Evolutionary conservation across 2,888 invertebrate species (phyloP), one percentile per base, ranked within the genome.

Genomic region (Augiades crinisus): DNA sequence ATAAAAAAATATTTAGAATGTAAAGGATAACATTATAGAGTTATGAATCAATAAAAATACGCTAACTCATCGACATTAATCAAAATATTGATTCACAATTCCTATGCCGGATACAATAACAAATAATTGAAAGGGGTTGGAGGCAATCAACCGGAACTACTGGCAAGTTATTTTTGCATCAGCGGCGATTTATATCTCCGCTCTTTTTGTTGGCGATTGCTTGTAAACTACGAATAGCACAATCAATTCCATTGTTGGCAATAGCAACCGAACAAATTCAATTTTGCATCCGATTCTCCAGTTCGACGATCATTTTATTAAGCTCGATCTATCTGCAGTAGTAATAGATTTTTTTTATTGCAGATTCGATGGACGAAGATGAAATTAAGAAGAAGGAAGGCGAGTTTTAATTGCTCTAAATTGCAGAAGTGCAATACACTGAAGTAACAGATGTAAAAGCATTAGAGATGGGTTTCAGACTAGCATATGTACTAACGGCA

Each of bases 191-290:
- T 78, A 78, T 80, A 62, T 71, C 56, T 57, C 70, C 56, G 57
- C 61, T 68, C 69, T 75, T 83, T 79, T 82, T 78, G 68, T 72
- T 64, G 63, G 62, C 61, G 54, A 55, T 63, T 65, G 65, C 69
- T 72, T 72, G 73, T 75, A 74, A 75, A 70, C 75, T 76, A 73
- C 75, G 74, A 76, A 76, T 67, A 70, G 70, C 60, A 59, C 60
- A 77, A 79, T 79, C 70, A 71, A 75, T 77, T 73, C 54, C 65
- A 64, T 53, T 54, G 53, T 62, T 63, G 58, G 58, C 61, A 61
- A 58, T 65, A 58, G 62, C 61, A 61, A 59, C 51, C 59, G 55
- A 67, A 65, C 64, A 55, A 67, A 71, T 62, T 60, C 59, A 57
- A 63, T 55, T 61, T 55, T 59, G 54, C 53, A 63, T 61, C 57